phyloP scores from a whole-genome alignment of 2,113 vertebrate species.

The Sylvietta virens region DNA sequence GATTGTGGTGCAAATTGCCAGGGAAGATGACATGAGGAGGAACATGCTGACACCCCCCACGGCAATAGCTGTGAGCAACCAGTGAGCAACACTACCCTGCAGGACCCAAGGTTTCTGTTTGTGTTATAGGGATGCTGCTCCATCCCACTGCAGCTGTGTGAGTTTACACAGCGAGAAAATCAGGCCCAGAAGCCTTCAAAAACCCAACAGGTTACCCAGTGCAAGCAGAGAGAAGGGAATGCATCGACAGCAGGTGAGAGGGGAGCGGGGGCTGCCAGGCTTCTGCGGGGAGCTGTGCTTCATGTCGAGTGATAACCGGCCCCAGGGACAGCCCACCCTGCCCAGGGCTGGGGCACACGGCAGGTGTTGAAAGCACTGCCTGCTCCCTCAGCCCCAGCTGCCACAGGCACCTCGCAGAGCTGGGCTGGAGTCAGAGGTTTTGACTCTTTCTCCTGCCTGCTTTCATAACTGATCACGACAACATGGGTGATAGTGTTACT shows the following conservation, averaged over 20 bases:
- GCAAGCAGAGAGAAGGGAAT: background rate
- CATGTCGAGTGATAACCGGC: background rate
- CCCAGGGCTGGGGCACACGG: background rate
- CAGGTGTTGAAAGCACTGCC: background rate
- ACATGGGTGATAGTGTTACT: background rate
- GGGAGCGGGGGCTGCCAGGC: background rate
- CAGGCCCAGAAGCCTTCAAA: background rate
- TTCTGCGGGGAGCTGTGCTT: background rate
- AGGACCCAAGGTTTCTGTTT: background rate
- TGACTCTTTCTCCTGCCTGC: background rate
- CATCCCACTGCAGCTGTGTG: background rate
- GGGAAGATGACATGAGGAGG: background rate
- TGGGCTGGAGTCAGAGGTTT: background rate
- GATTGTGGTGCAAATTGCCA: fast-evolving
- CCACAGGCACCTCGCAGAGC: fast-evolving
- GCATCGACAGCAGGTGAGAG: fast-evolving
- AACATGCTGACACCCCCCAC: background rate
- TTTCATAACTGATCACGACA: background rate
- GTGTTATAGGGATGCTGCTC: background rate
- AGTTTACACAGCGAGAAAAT: background rate
- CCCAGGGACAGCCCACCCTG: background rate
- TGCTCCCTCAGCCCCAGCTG: background rate
- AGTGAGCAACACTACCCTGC: background rate
- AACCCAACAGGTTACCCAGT: fast-evolving
- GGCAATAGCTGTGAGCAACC: background rate